Evolutionary conservation across 2,113 vertebrate genomes (phyloP), one percentile per base, ranked within the genome.

Genomic region (Piaya cayana): DNA sequence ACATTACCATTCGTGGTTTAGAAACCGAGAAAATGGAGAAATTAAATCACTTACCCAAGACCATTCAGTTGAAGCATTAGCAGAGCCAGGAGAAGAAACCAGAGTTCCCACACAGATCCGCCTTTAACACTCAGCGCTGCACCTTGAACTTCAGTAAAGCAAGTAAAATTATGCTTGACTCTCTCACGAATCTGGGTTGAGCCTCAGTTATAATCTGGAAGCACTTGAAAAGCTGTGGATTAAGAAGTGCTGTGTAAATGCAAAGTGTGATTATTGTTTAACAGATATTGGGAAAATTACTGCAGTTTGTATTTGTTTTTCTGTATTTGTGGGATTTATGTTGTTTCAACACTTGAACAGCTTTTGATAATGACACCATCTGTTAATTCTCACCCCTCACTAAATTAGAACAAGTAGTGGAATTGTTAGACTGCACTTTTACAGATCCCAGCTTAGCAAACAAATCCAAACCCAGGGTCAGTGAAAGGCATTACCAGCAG

Each of bases 321-420:
- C 92, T 72, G 56, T 58, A 90, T 92, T 95, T 92, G 68, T 84
- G 62, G 92, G 90, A 94, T 95, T 95, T 93, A 81, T 94, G 95
- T 92, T 94, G 93, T 49, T 93, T 94, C 92, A 96, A 96, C 94
- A 93, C 95, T 96, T 22, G 69, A 96, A 69, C 93, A 96, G 95
- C 86, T 96, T 96, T 96, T 95, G 95, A 95, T 97, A 96, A 95
- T 92, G 93, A 94, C 90, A 96, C 96, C 96, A 97, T 97, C 95
- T 97, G 96, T 90, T 97, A 97, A 95, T 93, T 90, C 83, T 92
- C 86, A 88, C 72, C 95, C 90, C 60, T 86, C 76, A 34, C 93
- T 90, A 94, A 93, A 84, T 82, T 58, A 84, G 76, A 96, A 92
- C 80, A 88, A 97, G 90, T 1, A 29, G 60, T 39, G 34, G 77